Evolutionary conservation across 2,888 invertebrate genomes (phyloP).

Genomic region (Tanypteryx hageni): DNA sequence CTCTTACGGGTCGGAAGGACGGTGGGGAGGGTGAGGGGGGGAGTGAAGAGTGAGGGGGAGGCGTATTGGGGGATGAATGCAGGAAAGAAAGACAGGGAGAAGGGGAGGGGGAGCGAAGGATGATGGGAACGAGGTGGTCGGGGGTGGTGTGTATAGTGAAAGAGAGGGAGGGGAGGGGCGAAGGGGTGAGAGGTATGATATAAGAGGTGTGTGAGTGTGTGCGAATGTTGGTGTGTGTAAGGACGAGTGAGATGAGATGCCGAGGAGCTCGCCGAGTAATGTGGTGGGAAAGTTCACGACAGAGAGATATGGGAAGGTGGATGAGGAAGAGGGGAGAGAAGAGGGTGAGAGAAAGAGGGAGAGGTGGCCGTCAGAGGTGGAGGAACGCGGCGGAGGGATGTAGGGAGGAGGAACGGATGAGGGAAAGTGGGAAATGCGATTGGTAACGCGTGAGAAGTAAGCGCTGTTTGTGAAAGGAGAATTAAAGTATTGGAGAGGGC

Average conservation of each 20-base stretch:
- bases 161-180: not conserved
- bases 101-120: not conserved
- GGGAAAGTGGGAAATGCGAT: no score
- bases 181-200: not conserved
- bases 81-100: not conserved
- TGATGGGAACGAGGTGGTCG: not conserved
- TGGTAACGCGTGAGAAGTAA: no score
- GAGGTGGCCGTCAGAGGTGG: not conserved
- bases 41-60: not conserved
- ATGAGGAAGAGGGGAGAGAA: not conserved
- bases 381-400: not conserved
- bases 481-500: no score
- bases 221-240: not conserved
- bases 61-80: not conserved
- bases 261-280: not conserved
- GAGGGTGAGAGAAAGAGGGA: not conserved
- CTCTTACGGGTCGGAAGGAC: not conserved
- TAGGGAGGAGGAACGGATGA: no score
- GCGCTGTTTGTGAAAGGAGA: no score
- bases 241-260: slow-evolving; percentile 5
- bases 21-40: not conserved
- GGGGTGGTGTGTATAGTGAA: not conserved
- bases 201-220: not conserved
- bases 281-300: slow-evolving; percentile 4
- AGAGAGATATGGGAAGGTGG: not conserved